phyloP scores from a whole-genome alignment of 2,888 invertebrate genomes.

The Cheilosia vernalis region DNA sequence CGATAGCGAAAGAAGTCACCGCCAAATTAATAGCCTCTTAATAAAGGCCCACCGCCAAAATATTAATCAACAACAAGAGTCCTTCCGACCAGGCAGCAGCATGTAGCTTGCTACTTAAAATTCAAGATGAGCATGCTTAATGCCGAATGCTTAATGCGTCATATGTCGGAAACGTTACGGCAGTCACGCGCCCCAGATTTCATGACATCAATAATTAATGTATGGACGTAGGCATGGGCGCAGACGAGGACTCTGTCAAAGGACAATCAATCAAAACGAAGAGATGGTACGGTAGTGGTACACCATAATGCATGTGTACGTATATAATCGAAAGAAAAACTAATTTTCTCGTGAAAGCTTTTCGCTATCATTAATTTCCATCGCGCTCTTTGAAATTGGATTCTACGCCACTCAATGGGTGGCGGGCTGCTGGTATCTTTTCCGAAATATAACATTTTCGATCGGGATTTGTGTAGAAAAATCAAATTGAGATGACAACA shows the following conservation, averaged over 20 bases:
- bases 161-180: slow-evolving; percentile 72
- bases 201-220: slow-evolving; percentile 75
- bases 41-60: slow-evolving; percentile 76
- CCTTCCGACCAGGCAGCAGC: slow-evolving; percentile 7
- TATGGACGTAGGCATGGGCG: slow-evolving; percentile 6
- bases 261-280: slow-evolving; percentile 72
- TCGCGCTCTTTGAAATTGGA: slow-evolving; percentile 31
- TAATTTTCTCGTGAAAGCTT: slow-evolving; percentile 68
- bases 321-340: slow-evolving; percentile 53
- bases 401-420: background rate
- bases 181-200: slow-evolving; percentile 75
- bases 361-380: slow-evolving; percentile 63
- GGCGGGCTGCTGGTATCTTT: background rate
- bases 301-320: slow-evolving; percentile 44
- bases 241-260: slow-evolving; percentile 37
- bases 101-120: slow-evolving; percentile 45
- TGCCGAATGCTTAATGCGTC: slow-evolving; percentile 68
- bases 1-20: slow-evolving; percentile 28
- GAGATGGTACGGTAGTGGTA: slow-evolving; percentile 19
- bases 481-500: slow-evolving; percentile 63
- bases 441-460: background rate
- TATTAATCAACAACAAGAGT: slow-evolving; percentile 59
- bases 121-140: slow-evolving; percentile 68
- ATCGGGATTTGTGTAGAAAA: slow-evolving; percentile 15
- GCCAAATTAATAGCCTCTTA: slow-evolving; percentile 81